Evolutionary conservation across 2,888 invertebrate genomes (phyloP).

Genomic region (Eledone cirrhosa): DNA sequence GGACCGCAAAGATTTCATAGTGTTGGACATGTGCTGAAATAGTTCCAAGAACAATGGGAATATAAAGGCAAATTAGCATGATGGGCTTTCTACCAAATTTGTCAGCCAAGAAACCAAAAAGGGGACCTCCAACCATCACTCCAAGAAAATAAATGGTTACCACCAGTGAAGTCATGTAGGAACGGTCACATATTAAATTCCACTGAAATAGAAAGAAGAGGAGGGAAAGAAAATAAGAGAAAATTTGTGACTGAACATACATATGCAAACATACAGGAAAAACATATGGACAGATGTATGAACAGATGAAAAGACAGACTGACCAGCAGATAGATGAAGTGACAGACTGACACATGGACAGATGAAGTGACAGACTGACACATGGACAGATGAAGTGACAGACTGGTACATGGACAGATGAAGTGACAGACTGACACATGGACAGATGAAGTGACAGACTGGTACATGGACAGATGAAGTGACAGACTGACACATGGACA

Average conservation of each 20-base stretch:
- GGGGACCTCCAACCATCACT: slow-evolving; percentile 60
- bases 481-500: no score
- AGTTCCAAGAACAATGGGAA: slow-evolving; percentile 48
- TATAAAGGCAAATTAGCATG: slow-evolving; percentile 49
- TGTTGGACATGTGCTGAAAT: slow-evolving; percentile 47
- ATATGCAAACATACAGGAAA: no score
- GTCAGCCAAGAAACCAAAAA: slow-evolving; percentile 59
- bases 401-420: no score
- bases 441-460: no score
- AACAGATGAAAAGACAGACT: no score
- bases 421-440: no score
- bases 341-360: no score
- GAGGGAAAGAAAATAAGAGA: neutral
- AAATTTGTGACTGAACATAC: neutral
- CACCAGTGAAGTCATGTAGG: slow-evolving; percentile 47
- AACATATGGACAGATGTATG: no score
- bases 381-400: no score
- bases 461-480: no score
- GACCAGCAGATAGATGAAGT: no score
- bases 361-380: no score
- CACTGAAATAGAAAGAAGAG: slow-evolving; percentile 46
- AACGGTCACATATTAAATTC: slow-evolving; percentile 52
- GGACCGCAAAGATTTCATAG: slow-evolving; percentile 48
- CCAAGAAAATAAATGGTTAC: slow-evolving; percentile 62
- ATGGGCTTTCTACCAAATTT: slow-evolving; percentile 56